These are phyloP conservation scores for Theretra japonica DNA, from an alignment of 2,888 invertebrate genomes.

Conservation along the genomic window DNA sequence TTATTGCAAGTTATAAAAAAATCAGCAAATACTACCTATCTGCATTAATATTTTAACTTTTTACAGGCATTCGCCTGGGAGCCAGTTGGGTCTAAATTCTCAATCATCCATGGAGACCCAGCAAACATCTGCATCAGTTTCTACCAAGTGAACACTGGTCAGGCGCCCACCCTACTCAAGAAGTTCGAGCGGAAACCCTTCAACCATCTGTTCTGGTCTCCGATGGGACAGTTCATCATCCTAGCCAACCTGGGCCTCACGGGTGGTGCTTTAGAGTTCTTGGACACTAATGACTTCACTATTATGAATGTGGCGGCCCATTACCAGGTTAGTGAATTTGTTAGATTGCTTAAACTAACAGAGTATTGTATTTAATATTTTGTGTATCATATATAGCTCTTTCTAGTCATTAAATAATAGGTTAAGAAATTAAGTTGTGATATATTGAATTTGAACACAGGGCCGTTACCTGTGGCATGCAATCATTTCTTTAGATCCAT, in stretches of 20 bases:
- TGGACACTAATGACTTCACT: slow-evolving; percentile 97
- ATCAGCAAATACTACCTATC: too few relatives aligned
- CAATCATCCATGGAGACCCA: slow-evolving; percentile 97
- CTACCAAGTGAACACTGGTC: slow-evolving; percentile 94
- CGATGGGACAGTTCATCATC: slow-evolving; percentile 97
- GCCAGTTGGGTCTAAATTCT: slow-evolving; percentile 97
- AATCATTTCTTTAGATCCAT: too few relatives aligned
- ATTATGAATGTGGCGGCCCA: slow-evolving; percentile 98
- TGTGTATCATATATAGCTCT: too few relatives aligned
- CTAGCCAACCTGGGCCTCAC: slow-evolving; percentile 93
- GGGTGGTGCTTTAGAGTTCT: slow-evolving; percentile 96
- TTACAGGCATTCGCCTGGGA: slow-evolving; percentile 97
- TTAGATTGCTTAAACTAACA: not conserved
- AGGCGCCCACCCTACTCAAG: slow-evolving; percentile 94
- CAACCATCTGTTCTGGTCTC: slow-evolving; percentile 98
- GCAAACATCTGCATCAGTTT: slow-evolving; percentile 94
- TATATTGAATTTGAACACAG: too few relatives aligned
- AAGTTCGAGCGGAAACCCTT: slow-evolving; percentile 94
- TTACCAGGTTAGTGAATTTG: slow-evolving; percentile 86
- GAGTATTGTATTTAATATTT: too few relatives aligned
- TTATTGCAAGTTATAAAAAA: too few relatives aligned
- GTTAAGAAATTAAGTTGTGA: too few relatives aligned
- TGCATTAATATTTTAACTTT: too few relatives aligned
- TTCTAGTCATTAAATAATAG: too few relatives aligned
- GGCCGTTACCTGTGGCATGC: too few relatives aligned